Percentiles rank a stretch among this genome's conserved stretches.
Conservation (phyloP, 2,888 invertebrate species). For the Imbricaverruca yamaguchii region DNA sequence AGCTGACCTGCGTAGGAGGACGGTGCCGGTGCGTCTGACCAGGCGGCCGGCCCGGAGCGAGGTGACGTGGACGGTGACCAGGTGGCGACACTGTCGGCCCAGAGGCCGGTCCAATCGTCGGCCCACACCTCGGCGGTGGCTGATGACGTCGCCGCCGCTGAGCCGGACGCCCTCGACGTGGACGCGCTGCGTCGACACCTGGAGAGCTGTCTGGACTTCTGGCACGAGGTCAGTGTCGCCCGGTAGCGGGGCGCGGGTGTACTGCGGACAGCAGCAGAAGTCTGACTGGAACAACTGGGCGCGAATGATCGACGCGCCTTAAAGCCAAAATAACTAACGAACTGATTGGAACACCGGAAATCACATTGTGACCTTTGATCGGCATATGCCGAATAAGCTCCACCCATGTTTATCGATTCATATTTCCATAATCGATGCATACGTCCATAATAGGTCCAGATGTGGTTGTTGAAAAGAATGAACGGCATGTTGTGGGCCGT, state of each 20-base stretch:
- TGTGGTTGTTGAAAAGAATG: too few relatives aligned
- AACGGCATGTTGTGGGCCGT: too few relatives aligned
- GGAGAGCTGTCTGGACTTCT: constrained; percentile 46
- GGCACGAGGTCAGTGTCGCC: constrained; percentile 44
- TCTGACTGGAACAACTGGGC: too few relatives aligned
- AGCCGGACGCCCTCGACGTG: constrained; percentile 39
- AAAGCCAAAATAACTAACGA: too few relatives aligned
- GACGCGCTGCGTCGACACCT: constrained; percentile 46
- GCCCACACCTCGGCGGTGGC: constrained; percentile 34
- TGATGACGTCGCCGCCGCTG: constrained; percentile 34
- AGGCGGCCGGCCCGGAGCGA: constrained; percentile 41
- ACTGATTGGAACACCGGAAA: too few relatives aligned
- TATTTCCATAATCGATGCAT: too few relatives aligned
- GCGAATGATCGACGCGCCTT: too few relatives aligned
- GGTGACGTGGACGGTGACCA: constrained; percentile 30
- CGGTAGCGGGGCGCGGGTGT: neutral
- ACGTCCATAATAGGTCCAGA: too few relatives aligned
- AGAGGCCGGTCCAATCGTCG: constrained; percentile 38
- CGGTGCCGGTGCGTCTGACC: constrained; percentile 31
- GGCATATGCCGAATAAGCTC: too few relatives aligned
- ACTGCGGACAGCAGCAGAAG: neutral
- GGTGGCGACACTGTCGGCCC: constrained; percentile 25
- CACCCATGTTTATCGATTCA: too few relatives aligned
- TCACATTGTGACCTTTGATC: too few relatives aligned
- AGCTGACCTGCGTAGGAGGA: constrained; percentile 33